phyloP scores from a whole-genome alignment of 2,888 invertebrate species.

The Cosmia pyralina region DNA sequence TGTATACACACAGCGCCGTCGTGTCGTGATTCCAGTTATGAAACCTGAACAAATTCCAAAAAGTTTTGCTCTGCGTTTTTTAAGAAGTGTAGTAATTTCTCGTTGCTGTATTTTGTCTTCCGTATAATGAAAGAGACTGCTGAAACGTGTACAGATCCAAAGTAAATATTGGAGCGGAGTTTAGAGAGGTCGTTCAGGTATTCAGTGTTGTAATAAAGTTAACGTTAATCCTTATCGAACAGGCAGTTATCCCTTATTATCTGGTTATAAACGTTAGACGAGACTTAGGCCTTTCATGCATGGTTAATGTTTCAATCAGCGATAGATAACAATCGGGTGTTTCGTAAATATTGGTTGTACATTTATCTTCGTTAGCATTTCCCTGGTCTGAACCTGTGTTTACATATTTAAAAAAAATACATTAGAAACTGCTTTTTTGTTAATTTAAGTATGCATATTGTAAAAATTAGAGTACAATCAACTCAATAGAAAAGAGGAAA shows the following conservation, averaged over 20 bases:
- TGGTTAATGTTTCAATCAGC: conserved; percentile 60
- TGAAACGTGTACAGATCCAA: conserved; percentile 30
- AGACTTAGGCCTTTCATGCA: conserved; percentile 58
- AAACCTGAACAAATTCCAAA: conserved; percentile 46
- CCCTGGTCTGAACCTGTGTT: conserved; percentile 8
- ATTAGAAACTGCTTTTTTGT: background rate
- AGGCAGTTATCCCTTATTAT: conserved; percentile 65
- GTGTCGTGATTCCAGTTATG: conserved; percentile 40
- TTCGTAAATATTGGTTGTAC: conserved; percentile 34
- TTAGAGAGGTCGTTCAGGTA: conserved; percentile 59
- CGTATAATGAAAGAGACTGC: conserved; percentile 40
- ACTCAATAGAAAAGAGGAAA: background rate
- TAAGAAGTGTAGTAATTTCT: conserved; percentile 34
- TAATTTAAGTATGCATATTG: background rate
- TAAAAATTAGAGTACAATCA: too few relatives aligned
- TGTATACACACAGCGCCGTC: conserved; percentile 21
- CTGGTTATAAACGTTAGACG: conserved; percentile 58
- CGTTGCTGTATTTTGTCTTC: conserved; percentile 43
- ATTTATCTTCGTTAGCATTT: conserved; percentile 34
- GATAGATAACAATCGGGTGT: conserved; percentile 39
- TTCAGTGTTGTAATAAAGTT: conserved; percentile 62
- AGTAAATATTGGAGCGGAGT: conserved; percentile 46
- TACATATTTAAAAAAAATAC: background rate
- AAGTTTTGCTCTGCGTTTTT: conserved; percentile 24
- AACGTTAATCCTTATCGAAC: conserved; percentile 65